These are phyloP conservation scores for Dendroctonus ponderosae DNA, from an alignment of 1,140 invertebrate genomes.

Conservation along the genomic window DNA sequence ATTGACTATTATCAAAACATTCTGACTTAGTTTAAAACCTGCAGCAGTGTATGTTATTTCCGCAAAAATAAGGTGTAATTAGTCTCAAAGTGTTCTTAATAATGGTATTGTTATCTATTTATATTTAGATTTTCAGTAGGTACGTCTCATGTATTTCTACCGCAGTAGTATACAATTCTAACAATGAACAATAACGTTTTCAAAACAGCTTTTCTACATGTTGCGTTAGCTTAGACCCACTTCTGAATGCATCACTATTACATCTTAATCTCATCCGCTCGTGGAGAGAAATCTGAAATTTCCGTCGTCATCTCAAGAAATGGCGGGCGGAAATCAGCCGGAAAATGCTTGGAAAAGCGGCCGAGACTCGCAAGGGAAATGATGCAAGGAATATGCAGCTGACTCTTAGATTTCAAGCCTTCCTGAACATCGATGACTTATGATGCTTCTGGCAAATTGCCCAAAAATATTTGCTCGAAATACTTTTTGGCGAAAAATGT, in stretches of 20 bases:
- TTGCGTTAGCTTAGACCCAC: too few species aligned
- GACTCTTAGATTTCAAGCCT: conserved; percentile 43
- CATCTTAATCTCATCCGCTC: conserved; percentile 13
- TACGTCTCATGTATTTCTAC: too few species aligned
- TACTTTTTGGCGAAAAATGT: background rate
- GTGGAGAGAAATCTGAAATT: conserved; percentile 17
- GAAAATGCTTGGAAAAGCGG: conserved; percentile 23
- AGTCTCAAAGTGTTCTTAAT: too few species aligned
- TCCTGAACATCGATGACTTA: conserved; percentile 46
- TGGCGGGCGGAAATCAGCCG: conserved; percentile 14
- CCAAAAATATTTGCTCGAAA: conserved; percentile 10
- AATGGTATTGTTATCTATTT: too few species aligned
- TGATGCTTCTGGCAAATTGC: conserved; percentile 36
- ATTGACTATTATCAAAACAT: too few species aligned
- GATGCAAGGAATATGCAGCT: conserved; percentile 43
- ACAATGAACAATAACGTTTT: too few species aligned
- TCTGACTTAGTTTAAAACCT: too few species aligned
- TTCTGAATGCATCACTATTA: background rate
- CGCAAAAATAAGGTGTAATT: too few species aligned
- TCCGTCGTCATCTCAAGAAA: conserved; percentile 29
- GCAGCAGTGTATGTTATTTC: too few species aligned
- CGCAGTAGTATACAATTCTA: too few species aligned
- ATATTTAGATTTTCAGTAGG: too few species aligned
- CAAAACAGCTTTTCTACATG: too few species aligned
- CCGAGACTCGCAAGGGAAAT: conserved; percentile 30